Evolutionary conservation across 2,797 vertebrate genomes (phyloP), one percentile per base, ranked within the genome.

Genomic region (Myripristis murdjan): DNA sequence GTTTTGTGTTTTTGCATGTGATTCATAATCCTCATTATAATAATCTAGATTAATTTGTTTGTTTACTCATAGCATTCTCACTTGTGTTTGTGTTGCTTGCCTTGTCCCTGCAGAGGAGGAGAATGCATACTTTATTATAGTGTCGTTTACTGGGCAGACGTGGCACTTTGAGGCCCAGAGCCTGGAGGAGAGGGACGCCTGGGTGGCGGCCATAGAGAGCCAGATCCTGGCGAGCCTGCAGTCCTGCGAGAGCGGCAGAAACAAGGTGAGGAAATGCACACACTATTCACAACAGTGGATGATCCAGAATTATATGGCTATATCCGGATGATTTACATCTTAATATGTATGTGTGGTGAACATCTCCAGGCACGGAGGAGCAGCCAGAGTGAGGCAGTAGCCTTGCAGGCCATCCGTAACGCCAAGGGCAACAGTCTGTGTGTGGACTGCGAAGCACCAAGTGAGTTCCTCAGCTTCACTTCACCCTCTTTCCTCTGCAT

Each of bases 171-270:
- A 99, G 91, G 97, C 97, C 0, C 85, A 92, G 85, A 98, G 95
- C 86, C 95, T 96, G 52, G 98, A 99, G 89, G 98, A 98, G 22
- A 92, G 98, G 3, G 97, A 99, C 53, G 92, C 95, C 6, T 99
- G 98, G 98, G 97, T 99, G 56, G 90, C 95, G 24, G 98, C 97
- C 16, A 98, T 99, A 2, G 96, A 99, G 88, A 98, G 96, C 83
- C 98, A 99, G 93, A 99, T 99, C 88, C 94, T 99, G 69, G 98
- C 98, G 39, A 98, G 97, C 81, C 94, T 99, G 73, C 97, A 99
- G 79, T 96, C 97, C 82, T 99, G 97, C 23, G 97, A 98, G 89
- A 99, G 98, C 73, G 95, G 96, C 90, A 96, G 97, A 70, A 97
- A 97, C 94, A 99, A 97, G 96, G 97, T 77, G 37, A 24, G 18